These are phyloP conservation scores for Sakesphorus luctuosus DNA, from an alignment of 2,113 vertebrate species.

Conservation along the genomic window DNA sequence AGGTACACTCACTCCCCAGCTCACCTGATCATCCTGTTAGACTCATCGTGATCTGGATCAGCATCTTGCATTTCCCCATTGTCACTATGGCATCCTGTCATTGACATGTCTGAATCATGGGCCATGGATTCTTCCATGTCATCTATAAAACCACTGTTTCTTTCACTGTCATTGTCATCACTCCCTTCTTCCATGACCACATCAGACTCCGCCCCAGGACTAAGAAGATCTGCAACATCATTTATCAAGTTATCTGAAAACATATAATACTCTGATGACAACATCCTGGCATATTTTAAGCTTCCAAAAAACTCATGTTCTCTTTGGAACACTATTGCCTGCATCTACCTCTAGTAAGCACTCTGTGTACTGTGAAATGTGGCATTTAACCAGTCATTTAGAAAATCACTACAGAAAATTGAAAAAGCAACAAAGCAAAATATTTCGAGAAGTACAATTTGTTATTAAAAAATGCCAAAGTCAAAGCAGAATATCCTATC, in stretches of 20 bases:
- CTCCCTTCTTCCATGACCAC: conserved; percentile 91
- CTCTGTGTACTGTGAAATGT: neutral
- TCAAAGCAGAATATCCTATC: neutral
- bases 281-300: neutral
- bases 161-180: conserved; percentile 89
- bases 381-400: neutral
- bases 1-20: neutral
- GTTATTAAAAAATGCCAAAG: neutral
- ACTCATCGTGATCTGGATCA: conserved; percentile 87
- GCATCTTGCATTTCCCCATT: conserved; percentile 86
- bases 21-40: conserved; percentile 92
- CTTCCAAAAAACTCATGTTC: neutral
- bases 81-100: conserved; percentile 81
- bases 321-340: neutral
- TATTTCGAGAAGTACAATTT: neutral
- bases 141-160: conserved; percentile 85
- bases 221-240: conserved; percentile 85
- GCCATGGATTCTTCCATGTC: conserved; percentile 89
- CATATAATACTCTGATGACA: neutral
- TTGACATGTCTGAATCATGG: conserved; percentile 81
- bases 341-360: neutral
- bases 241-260: conserved; percentile 28
- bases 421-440: neutral
- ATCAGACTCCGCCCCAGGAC: conserved; percentile 91
- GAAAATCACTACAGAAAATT: neutral